phyloP scores from a whole-genome alignment of 2,797 vertebrate species.

The Semotilus atromaculatus region DNA sequence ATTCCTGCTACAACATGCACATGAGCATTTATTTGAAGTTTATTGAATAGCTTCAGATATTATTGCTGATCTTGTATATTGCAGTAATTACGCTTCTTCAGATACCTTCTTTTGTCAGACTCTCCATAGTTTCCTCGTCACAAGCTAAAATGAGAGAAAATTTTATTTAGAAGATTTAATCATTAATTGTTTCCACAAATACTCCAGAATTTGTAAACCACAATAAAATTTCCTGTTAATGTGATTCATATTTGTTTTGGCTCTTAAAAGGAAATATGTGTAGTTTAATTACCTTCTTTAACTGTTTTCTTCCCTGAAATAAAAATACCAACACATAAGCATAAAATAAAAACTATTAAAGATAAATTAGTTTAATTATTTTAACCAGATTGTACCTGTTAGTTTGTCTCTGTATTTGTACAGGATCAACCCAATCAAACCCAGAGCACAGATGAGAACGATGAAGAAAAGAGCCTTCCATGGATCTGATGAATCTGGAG shows the following conservation, averaged over 20 bases:
- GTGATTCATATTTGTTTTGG: neutral
- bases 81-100: neutral
- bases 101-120: neutral
- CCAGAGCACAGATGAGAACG: accelerated
- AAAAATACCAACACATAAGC: no score
- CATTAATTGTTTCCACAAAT: neutral
- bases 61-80: neutral
- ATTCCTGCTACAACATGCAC: neutral
- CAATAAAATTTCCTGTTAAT: neutral
- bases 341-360: neutral
- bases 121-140: neutral
- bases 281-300: neutral
- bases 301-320: neutral
- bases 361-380: neutral
- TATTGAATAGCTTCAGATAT: neutral
- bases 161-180: neutral
- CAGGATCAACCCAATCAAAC: neutral
- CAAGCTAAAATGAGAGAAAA: neutral
- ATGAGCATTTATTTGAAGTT: neutral
- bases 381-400: neutral
- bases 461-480: neutral
- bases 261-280: neutral
- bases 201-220: neutral
- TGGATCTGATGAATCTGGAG: neutral
- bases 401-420: neutral